A percentile compares a stretch with the other conserved stretches of the same genome.
Evolutionary conservation across 2,888 invertebrate genomes (phyloP).

Genomic region (Noctua fimbriata): DNA sequence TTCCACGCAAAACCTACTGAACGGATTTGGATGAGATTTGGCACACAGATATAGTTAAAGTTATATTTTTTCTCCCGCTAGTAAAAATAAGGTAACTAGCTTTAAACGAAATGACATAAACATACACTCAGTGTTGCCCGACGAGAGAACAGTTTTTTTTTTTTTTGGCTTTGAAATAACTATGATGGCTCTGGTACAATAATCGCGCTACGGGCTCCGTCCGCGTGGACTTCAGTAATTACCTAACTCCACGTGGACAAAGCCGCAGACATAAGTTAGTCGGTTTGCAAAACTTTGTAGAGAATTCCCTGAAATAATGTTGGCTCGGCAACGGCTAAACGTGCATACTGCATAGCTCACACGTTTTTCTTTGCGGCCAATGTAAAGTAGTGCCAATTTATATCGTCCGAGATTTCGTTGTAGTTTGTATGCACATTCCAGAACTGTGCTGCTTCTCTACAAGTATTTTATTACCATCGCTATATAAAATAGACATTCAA

Average conservation of each 20-base stretch:
- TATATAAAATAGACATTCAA: constrained; percentile 2
- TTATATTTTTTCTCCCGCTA: no score
- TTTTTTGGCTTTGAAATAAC: no score
- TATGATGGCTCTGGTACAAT: no score
- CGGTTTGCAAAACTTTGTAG: constrained; percentile 3
- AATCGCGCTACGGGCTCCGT: no score
- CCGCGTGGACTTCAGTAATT: background rate
- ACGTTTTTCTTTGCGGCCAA: constrained; percentile 14
- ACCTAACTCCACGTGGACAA: background rate
- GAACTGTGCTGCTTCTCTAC: constrained; percentile 6
- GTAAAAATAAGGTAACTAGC: no score
- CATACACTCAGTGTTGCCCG: no score
- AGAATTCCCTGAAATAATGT: constrained; percentile 12
- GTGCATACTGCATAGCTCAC: background rate
- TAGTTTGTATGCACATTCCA: constrained; percentile 24
- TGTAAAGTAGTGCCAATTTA: constrained; percentile 46
- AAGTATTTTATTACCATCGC: constrained; percentile 4
- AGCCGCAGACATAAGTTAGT: background rate
- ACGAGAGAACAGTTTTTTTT: no score
- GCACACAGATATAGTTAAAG: background rate
- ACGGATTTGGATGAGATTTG: background rate
- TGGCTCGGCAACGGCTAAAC: constrained; percentile 32
- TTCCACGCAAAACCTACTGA: background rate
- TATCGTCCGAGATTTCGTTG: constrained; percentile 6
- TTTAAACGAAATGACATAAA: no score